Base-by-base conservation (phyloP, 2,797 vertebrate species). In the Hydrocynus forskahlii region DNA sequence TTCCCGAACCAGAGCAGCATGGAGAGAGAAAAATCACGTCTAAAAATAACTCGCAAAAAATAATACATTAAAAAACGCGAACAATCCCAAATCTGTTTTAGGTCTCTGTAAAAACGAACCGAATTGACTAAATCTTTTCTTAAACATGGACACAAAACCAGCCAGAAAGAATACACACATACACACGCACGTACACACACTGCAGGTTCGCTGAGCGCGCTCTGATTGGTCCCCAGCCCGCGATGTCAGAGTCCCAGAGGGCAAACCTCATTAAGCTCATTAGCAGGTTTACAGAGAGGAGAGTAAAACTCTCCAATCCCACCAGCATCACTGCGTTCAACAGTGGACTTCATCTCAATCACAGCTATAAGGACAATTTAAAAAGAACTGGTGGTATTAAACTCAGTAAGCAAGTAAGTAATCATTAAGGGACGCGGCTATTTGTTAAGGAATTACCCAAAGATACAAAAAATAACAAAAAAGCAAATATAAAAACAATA, bases 221-320 rank as follows among this genome's bases (percentile, higher is more conserved):
- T 89, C 89, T 93, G 93, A 95, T 95, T 95, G 95, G 95, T 90
- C 86, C 81, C 64, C 84, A 79, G 85, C 81, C 82, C 89, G 79
- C 80, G 88, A 89, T 92, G 92, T 94, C 92, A 94, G 72, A 71
- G 86, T 88, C 88, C 89, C 91, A 90, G 88, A 67, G 85, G 90
- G 88, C 87, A 88, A 82, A 87, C 86, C 87, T 91, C 88, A 91
- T 93, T 89, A 91, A 89, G 92, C 85, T 92, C 88, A 92, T 94
- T 92, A 92, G 87, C 91, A 88, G 76, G 87, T 89, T 70, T 87
- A 70, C 85, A 76, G 89, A 87, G 91, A 86, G 88, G 81, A 84
- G 82, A 87, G 79, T 12, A 67, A 4, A 67, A 8, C 38, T 7
- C 62, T 29, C 10, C 9, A 25, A 63, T 6, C 35, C 63, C 16